Conservation (phyloP, 53 echinoderm and acorn worm genomes). For the Stichopus horrens region DNA sequence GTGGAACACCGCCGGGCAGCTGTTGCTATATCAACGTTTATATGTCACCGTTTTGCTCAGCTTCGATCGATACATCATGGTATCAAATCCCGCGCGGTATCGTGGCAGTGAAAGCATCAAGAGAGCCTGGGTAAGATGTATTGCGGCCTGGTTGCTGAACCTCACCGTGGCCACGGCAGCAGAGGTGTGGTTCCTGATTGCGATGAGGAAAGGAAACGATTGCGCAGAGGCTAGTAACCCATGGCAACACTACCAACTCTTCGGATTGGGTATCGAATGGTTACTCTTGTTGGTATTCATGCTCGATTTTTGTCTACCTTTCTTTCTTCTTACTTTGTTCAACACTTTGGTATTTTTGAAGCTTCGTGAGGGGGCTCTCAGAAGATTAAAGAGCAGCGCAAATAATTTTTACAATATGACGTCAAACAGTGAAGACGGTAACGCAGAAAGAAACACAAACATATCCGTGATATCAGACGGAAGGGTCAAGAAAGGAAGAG, state of each 20-base stretch:
- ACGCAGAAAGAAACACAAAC: background rate
- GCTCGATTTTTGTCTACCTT: conserved; percentile 25
- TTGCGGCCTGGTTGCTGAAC: background rate
- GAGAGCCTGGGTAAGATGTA: conserved; percentile 17
- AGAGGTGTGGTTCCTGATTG: conserved; percentile 16
- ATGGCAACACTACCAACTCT: conserved; percentile 25
- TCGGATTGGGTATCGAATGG: conserved; percentile 30
- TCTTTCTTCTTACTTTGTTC: conserved; percentile 13
- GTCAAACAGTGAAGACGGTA: background rate
- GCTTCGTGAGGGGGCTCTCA: conserved; percentile 5
- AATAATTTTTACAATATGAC: background rate
- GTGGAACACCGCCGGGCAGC: background rate
- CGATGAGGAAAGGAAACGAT: background rate
- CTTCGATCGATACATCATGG: conserved; percentile 37
- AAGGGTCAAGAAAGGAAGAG: background rate
- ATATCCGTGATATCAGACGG: background rate
- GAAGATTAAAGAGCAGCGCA: background rate
- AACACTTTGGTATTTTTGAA: conserved; percentile 24
- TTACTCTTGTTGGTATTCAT: background rate
- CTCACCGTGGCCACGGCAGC: background rate
- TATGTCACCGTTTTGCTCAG: conserved; percentile 19
- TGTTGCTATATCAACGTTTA: conserved; percentile 5
- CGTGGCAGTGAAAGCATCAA: conserved; percentile 5
- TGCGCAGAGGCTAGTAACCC: background rate
- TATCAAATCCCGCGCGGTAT: conserved; percentile 34